These are phyloP conservation scores for Momotus momota DNA, from an alignment of 2,797 vertebrate species.

Conservation along the genomic window DNA sequence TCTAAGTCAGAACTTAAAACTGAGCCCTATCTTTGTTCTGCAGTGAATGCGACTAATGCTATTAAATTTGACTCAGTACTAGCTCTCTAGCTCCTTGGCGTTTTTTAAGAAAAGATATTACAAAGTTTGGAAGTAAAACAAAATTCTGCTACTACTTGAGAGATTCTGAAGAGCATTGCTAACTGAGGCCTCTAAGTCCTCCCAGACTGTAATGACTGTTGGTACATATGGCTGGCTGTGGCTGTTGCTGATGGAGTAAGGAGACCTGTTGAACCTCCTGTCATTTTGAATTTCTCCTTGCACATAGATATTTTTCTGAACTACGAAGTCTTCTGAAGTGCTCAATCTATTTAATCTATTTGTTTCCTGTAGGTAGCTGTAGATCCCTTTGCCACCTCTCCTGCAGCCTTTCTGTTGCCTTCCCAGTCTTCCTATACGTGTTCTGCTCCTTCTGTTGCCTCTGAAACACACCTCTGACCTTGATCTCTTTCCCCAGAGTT, in stretches of 20 bases:
- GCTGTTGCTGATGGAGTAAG: background rate
- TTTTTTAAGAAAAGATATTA: background rate
- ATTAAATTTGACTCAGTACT: background rate
- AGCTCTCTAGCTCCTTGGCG: background rate
- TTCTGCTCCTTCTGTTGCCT: background rate
- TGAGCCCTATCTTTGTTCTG: background rate
- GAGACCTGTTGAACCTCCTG: background rate
- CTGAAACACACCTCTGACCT: background rate
- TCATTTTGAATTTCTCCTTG: background rate
- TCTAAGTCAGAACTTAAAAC: background rate
- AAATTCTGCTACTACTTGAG: background rate
- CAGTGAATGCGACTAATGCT: background rate
- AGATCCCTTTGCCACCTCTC: background rate
- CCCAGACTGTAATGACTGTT: background rate
- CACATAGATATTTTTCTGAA: background rate
- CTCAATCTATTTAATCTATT: background rate
- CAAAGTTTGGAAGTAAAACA: background rate
- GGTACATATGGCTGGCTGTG: background rate
- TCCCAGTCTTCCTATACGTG: background rate
- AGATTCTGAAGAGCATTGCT: background rate
- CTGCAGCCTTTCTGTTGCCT: background rate
- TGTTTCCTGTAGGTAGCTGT: background rate
- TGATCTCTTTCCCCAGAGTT: background rate
- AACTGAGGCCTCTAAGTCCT: rapidly evolving
- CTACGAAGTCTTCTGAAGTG: background rate